Evolutionary conservation across 2,888 invertebrate species (phyloP).

Genomic region (Asteroscopus sphinx): DNA sequence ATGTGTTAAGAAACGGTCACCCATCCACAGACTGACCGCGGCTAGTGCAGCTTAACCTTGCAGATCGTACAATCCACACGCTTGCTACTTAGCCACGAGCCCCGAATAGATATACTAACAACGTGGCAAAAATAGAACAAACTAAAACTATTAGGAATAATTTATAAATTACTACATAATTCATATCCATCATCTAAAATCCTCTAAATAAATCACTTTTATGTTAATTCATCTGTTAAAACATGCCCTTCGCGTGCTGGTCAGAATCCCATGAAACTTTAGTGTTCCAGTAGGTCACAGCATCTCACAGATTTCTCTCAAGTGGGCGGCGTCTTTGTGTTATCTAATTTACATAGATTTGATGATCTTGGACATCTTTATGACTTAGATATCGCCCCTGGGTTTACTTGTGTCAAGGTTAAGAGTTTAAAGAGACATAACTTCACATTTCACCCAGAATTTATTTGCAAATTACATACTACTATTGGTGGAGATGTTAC

Average conservation of each 20-base stretch:
- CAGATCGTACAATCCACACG: no score
- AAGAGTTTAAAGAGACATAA: not conserved
- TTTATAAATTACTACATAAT: no score
- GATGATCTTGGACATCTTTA: constrained; percentile 18
- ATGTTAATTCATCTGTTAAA: constrained; percentile 2
- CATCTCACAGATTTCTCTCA: constrained; percentile 25
- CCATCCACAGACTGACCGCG: no score
- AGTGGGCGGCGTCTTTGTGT: constrained; percentile 29
- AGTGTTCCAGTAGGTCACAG: constrained; percentile 49
- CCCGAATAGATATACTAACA: no score
- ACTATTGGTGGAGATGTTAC: not conserved
- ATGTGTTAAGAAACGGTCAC: no score
- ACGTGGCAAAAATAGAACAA: no score
- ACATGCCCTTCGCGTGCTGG: constrained; percentile 19
- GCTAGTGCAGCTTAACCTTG: no score
- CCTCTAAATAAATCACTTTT: constrained; percentile 9
- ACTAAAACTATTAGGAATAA: no score
- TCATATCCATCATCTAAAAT: not conserved
- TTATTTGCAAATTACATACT: not conserved
- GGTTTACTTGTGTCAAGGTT: constrained; percentile 35
- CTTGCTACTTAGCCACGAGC: no score
- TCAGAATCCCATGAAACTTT: constrained; percentile 18
- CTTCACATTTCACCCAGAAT: not conserved
- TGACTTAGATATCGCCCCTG: constrained; percentile 19
- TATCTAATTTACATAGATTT: constrained; percentile 40